Conservation (phyloP, 2,113 vertebrate genomes). For the Pavo muticus region DNA sequence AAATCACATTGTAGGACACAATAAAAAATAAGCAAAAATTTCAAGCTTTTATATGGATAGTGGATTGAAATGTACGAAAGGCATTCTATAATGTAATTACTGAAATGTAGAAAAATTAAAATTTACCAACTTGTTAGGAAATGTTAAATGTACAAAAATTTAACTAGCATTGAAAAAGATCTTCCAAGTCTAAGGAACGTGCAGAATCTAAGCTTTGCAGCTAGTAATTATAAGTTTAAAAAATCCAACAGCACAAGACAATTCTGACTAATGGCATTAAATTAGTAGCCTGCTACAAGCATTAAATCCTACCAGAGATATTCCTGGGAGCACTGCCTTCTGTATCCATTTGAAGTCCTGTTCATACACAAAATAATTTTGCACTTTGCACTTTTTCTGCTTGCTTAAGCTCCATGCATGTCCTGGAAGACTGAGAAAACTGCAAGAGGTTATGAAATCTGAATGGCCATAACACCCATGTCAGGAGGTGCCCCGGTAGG, state of each 20-base stretch:
- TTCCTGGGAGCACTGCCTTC: background rate
- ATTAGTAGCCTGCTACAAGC: background rate
- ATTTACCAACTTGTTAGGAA: background rate
- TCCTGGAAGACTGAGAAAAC: background rate
- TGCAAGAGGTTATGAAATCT: background rate
- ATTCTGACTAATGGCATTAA: background rate
- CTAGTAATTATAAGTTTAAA: slow-evolving; percentile 14
- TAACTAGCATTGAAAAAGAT: slow-evolving; percentile 55
- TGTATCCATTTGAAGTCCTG: background rate
- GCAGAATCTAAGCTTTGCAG: background rate
- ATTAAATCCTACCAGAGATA: background rate
- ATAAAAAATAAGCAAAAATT: background rate
- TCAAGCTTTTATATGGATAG: background rate
- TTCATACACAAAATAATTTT: background rate
- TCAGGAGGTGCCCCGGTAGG: background rate
- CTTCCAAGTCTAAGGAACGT: slow-evolving; percentile 35
- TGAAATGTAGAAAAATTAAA: background rate
- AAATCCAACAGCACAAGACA: background rate
- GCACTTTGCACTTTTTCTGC: background rate
- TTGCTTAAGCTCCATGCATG: background rate
- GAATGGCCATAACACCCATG: background rate
- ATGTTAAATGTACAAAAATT: background rate
- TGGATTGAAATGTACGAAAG: background rate
- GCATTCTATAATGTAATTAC: background rate
- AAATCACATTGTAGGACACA: background rate